Percentiles rank a stretch among this genome's conserved stretches.
phyloP scores from a whole-genome alignment of 2,888 invertebrate species.

The Tetropium fuscum region DNA sequence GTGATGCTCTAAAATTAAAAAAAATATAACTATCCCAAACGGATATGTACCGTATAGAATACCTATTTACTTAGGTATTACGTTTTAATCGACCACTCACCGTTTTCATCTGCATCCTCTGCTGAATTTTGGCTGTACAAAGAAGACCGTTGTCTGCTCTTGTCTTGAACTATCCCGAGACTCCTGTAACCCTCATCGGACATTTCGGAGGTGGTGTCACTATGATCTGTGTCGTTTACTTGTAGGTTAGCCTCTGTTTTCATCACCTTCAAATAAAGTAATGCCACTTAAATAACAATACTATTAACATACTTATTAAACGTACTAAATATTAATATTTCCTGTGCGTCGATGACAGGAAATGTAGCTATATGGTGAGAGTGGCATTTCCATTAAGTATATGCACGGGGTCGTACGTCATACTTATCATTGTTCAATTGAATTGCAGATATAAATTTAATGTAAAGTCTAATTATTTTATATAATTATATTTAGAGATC shows the following conservation, averaged over 20 bases:
- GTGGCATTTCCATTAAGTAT: not conserved
- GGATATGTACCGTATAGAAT: too few relatives aligned
- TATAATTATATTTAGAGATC: too few relatives aligned
- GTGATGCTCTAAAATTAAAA: conserved; percentile 72
- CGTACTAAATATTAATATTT: conserved; percentile 10
- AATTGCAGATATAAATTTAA: too few relatives aligned
- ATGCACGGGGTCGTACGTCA: conserved; percentile 5
- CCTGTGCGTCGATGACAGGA: not conserved
- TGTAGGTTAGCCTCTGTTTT: conserved; percentile 66
- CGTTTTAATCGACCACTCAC: conserved; percentile 63
- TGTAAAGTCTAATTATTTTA: too few relatives aligned
- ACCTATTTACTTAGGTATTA: not conserved
- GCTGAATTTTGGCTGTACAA: conserved; percentile 79
- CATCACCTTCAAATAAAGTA: conserved; percentile 50
- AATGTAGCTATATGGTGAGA: conserved; percentile 14
- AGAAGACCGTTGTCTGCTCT: conserved; percentile 71
- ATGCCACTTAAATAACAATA: not conserved
- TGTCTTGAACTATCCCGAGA: conserved; percentile 75
- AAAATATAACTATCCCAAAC: too few relatives aligned
- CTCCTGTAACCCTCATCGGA: conserved; percentile 89
- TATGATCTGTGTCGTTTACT: conserved; percentile 61
- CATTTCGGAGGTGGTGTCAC: conserved; percentile 86
- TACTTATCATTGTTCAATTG: not conserved
- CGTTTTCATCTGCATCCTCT: conserved; percentile 79
- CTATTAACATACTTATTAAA: conserved; percentile 14